Percentiles rank a stretch among this genome's conserved stretches.
These are phyloP conservation scores for Nemapogon koenigi DNA, from an alignment of 2,888 invertebrate species.

Conservation along the genomic window DNA sequence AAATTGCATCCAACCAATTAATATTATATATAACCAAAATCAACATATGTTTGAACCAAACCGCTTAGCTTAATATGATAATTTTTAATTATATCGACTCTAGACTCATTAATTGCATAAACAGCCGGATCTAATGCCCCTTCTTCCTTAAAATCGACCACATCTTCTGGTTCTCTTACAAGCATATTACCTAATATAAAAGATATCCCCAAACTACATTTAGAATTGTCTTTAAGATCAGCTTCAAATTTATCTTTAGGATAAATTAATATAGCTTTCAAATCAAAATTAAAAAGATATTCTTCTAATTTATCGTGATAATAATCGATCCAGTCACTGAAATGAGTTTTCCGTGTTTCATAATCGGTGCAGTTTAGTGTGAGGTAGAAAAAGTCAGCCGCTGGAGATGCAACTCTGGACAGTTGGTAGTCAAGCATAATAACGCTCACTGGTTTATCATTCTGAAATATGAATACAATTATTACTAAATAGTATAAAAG, in stretches of 20 bases:
- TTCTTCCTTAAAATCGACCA: constrained; percentile 6
- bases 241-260: constrained; percentile 6
- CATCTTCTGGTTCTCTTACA: constrained; percentile 6
- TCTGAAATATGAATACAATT: too few relatives aligned
- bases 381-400: constrained; percentile 2
- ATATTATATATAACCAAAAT: constrained; percentile 5
- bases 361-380: constrained; percentile 9
- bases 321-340: constrained; percentile 4
- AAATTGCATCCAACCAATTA: not conserved
- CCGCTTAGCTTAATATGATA: not conserved
- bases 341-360: not conserved
- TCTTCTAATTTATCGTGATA: not conserved
- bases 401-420: constrained; percentile 2
- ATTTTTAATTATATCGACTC: not conserved
- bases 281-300: constrained; percentile 1
- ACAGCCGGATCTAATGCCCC: constrained; percentile 1
- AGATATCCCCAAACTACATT: constrained; percentile 2
- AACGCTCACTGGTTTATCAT: constrained; percentile 1
- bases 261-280: constrained; percentile 2
- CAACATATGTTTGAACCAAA: constrained; percentile 1
- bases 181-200: constrained; percentile 3
- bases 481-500: too few relatives aligned
- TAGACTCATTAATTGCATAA: not conserved
- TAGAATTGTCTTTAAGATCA: not conserved
- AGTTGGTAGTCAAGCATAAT: constrained; percentile 9